Evolutionary conservation across 2,888 invertebrate genomes (phyloP), one percentile per base, ranked within the genome.

Genomic region (Candidula unifasciata): DNA sequence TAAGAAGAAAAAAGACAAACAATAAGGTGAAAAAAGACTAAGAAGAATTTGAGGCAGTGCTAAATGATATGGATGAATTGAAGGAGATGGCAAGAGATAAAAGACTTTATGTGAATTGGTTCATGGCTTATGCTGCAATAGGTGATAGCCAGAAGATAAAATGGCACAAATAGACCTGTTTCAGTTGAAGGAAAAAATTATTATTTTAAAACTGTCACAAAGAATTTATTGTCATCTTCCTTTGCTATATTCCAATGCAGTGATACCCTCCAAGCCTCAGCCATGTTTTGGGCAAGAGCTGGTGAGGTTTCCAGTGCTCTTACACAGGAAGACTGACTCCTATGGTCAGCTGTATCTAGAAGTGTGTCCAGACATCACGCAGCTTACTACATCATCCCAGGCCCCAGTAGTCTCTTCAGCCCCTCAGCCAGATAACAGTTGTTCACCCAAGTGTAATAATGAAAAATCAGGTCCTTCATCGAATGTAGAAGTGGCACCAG

Each of bases 221-320:
- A n/a, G n/a, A n/a, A n/a, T n/a, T n/a, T n/a, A n/a, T n/a, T n/a
- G n/a, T n/a, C n/a, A n/a, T n/a, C n/a, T 18, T 35, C 8, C 21
- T 24, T 35, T 35, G 16, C 69, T 35, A 0, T 21, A 33, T 24
- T 35, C n/a, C 8, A 44, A n/a, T 24, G 44, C 52, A 44, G 73
- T 13, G 21, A n/a, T 73, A n/a, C 73, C 33, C 0, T 27, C 68
- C 21, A 3, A 16, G 16, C 24, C 37, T 8, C 79, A 66, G 21
- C 66, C 79, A 44, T 27, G 16, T 18, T 27, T 37, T 21, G 79
- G 79, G 13, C 10, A n/a, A 21, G 44, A 66, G 52, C 64, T 16
- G 3, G 37, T 64, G 16, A 64, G 79, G n/a, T 79, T 68, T 68
- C 79, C 79, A 10, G 79, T 79, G 18, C 10, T 79, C 27, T 27